Conservation (phyloP, 2,113 vertebrate genomes). For the Glaucidium brasilianum region DNA sequence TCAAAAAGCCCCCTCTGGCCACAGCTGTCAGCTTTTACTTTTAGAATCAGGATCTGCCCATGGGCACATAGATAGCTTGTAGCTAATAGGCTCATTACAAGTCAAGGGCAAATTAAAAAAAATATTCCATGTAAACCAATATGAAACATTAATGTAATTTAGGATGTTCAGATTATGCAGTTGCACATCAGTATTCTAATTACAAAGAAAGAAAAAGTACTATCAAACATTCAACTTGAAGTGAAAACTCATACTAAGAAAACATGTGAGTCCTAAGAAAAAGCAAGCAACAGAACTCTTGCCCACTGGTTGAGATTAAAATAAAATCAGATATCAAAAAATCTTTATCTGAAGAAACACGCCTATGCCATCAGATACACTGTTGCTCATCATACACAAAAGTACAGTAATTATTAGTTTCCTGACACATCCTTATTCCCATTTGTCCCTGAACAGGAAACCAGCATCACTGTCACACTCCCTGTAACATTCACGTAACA, state of each 20-base stretch:
- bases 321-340: background rate
- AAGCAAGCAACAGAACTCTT: background rate
- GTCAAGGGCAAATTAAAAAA: slow-evolving; percentile 76
- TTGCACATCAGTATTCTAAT: background rate
- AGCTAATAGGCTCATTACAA: slow-evolving; percentile 74
- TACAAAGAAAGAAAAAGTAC: background rate
- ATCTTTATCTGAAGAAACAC: background rate
- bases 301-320: background rate
- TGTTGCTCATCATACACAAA: background rate
- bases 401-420: background rate
- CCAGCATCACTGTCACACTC: background rate
- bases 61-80: slow-evolving; percentile 49
- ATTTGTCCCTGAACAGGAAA: background rate
- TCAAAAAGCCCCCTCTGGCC: slow-evolving; percentile 44
- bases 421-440: background rate
- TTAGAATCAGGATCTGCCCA: slow-evolving; percentile 45
- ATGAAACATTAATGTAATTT: slow-evolving; percentile 66
- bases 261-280: background rate
- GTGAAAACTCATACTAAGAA: background rate
- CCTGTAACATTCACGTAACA: background rate
- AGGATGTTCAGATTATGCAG: background rate
- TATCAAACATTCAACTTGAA: background rate
- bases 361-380: background rate
- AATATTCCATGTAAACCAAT: slow-evolving; percentile 56
- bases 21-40: slow-evolving; percentile 63